Evolutionary conservation across 2,797 vertebrate genomes (phyloP).

Genomic region (Danio albolineatus): DNA sequence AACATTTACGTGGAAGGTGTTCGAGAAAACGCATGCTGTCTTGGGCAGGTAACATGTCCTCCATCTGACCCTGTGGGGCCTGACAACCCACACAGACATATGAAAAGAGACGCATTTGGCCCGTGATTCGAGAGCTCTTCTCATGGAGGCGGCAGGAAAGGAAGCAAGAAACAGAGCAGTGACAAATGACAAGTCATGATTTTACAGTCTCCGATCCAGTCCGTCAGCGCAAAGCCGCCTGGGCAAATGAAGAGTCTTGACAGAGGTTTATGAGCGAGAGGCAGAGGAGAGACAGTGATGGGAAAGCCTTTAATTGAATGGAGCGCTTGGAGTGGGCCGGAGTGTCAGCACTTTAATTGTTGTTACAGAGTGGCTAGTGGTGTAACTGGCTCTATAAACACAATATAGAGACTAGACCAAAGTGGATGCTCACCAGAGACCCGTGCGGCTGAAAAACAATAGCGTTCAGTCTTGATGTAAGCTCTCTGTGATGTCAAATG

Average conservation of each 20-base stretch:
- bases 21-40: slow-evolving; percentile 4
- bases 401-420: neutral
- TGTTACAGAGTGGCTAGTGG: slow-evolving; percentile 33
- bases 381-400: slow-evolving; percentile 36
- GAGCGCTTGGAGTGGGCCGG: slow-evolving; percentile 32
- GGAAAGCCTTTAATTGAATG: slow-evolving; percentile 48
- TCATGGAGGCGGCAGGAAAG: neutral
- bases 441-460: slow-evolving; percentile 3
- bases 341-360: slow-evolving; percentile 52
- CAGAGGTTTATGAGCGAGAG: slow-evolving; percentile 27
- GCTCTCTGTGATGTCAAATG: slow-evolving; percentile 10
- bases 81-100: neutral
- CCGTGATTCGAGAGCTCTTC: neutral
- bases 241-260: slow-evolving; percentile 15
- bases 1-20: neutral
- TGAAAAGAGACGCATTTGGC: neutral
- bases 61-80: neutral
- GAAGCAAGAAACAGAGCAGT: neutral
- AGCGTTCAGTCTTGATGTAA: slow-evolving; percentile 13
- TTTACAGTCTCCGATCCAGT: slow-evolving; percentile 23
- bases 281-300: slow-evolving; percentile 26
- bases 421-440: slow-evolving; percentile 44
- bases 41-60: slow-evolving; percentile 28
- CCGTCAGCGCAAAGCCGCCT: neutral
- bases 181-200: slow-evolving; percentile 23